Percentiles rank a stretch among this genome's conserved stretches.
Conservation (phyloP, 2,888 invertebrate species). For the Polymixis flavicincta region DNA sequence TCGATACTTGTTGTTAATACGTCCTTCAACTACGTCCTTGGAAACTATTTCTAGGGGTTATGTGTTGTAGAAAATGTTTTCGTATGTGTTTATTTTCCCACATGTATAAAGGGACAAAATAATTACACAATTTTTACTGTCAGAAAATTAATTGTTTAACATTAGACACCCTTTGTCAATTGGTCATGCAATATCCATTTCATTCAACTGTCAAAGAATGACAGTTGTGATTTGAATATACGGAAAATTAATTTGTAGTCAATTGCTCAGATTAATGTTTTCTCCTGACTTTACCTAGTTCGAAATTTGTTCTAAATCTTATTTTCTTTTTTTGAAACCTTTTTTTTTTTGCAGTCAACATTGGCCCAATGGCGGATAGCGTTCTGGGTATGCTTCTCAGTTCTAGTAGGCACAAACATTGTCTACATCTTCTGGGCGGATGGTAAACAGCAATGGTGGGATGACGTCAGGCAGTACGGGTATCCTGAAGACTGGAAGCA, state of each 20-base stretch:
- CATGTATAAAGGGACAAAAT: no score
- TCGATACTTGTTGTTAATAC: background rate
- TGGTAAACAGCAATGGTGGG: conserved; percentile 94
- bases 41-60: background rate
- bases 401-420: conserved; percentile 92
- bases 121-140: no score
- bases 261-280: background rate
- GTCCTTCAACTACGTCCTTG: background rate
- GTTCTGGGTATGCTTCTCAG: conserved; percentile 93
- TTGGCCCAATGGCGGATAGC: conserved; percentile 92
- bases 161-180: background rate
- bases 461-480: conserved; percentile 90
- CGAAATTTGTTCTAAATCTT: background rate
- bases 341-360: conserved; percentile 89
- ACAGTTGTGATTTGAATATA: no score
- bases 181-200: background rate
- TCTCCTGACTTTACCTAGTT: no score
- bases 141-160: no score
- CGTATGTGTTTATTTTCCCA: background rate
- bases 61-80: background rate
- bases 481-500: conserved; percentile 87
- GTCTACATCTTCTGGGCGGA: conserved; percentile 93
- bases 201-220: background rate
- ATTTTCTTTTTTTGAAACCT: background rate
- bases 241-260: background rate